phyloP scores from a whole-genome alignment of 2,113 vertebrate genomes.

The Sturnira hondurensis region DNA sequence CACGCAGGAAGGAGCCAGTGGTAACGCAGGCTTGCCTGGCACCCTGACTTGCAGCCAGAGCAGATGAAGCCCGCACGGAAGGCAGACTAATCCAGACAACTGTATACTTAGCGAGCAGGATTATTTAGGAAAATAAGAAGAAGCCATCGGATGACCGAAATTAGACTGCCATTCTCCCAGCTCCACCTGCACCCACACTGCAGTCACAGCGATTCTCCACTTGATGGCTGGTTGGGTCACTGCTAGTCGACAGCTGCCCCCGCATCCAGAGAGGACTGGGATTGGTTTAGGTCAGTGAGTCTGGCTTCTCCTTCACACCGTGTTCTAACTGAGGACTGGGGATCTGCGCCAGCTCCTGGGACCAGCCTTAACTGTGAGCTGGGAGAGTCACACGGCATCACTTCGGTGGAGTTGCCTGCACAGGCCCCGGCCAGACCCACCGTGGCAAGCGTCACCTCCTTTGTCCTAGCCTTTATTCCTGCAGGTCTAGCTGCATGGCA shows the following conservation, averaged over 20 bases:
- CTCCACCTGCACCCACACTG: constrained; percentile 78
- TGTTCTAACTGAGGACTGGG: constrained; percentile 74
- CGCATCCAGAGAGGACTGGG: constrained; percentile 83
- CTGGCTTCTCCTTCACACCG: constrained; percentile 79
- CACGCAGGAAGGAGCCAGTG: constrained; percentile 80
- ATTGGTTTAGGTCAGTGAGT: constrained; percentile 86
- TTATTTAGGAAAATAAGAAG: constrained; percentile 75
- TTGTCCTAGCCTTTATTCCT: constrained; percentile 72
- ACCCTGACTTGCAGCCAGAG: constrained; percentile 80
- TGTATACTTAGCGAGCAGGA: constrained; percentile 70
- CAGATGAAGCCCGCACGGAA: constrained; percentile 78
- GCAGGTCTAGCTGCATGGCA: constrained; percentile 74
- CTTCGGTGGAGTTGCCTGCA: constrained; percentile 27
- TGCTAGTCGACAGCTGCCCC: constrained; percentile 83
- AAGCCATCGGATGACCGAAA: constrained; percentile 67
- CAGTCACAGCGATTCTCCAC: constrained; percentile 83
- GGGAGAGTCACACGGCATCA: constrained; percentile 65
- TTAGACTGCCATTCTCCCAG: constrained; percentile 74
- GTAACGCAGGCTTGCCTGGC: constrained; percentile 78
- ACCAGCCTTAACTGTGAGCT: constrained; percentile 54
- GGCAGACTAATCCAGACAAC: constrained; percentile 83
- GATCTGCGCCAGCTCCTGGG: constrained; percentile 56
- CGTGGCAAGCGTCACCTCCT: constrained; percentile 72
- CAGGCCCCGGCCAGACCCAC: constrained; percentile 77
- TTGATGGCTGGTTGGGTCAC: constrained; percentile 84